Evolutionary conservation across 1,140 invertebrate genomes (phyloP), one percentile per base, ranked within the genome.

Genomic region (Drosophila pruinosa): DNA sequence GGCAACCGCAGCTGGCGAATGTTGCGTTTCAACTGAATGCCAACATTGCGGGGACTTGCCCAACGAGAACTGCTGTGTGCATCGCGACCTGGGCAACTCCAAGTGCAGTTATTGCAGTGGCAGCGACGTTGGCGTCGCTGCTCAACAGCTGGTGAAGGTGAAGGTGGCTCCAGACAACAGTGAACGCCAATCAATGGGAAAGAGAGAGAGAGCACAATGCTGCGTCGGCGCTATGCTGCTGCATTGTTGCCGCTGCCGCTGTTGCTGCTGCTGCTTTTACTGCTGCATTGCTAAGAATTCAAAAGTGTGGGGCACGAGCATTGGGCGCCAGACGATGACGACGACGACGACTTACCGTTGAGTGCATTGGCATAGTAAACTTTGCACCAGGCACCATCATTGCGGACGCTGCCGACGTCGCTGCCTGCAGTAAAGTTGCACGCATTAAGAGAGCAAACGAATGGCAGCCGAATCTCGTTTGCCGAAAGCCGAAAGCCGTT

Each of bases 351-450:
- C 24, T 38, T 69, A 34, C 38, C 63, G 64, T 53, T 48, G 64
- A 88, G 82, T 88, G 82, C 82, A 88, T 88, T 88, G 82, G 82
- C 82, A 88, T 88, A 88, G 83, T 88, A 88, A 88, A 88, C 82
- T 88, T 88, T 75, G 63, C 78, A 81, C 77, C 78, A 88, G 78
- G 81, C 82, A 82, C 70, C 80, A 54, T 50, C 65, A 53, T 31
- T 22, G 59, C 47, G 36, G 26, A 39, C 69, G 17, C 31, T 17
- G 52, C 22, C 22, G 47, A 10, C 36, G 28, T 34, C 47, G 41
- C 41, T 38, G 62, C 43, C 61, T 65, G 61, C 67, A 70, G 26
- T 71, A 19, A 48, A 65, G n/a, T 63, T 28, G 48, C 39, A 70
- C 34, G 43, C 59, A 62, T 3, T 26, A 28, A 36, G 39, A 31